Percentiles rank a stretch among this genome's conserved stretches.
phyloP scores from a whole-genome alignment of 2,797 vertebrate genomes.

The Tadarida brasiliensis region DNA sequence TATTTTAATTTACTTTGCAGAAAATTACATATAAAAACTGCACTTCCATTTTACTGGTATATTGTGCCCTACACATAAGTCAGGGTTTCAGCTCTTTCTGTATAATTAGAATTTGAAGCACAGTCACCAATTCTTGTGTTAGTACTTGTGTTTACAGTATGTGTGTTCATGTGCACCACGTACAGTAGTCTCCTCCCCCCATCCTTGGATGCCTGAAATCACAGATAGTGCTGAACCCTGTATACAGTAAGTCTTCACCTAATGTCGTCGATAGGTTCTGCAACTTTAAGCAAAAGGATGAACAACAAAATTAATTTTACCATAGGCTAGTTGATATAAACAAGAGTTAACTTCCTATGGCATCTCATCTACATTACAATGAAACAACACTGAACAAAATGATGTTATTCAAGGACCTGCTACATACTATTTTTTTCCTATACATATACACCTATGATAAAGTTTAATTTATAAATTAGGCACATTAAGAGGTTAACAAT shows the following conservation, averaged over 20 bases:
- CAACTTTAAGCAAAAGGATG: background rate
- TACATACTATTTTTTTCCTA: background rate
- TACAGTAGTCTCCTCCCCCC: background rate
- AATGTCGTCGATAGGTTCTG: background rate
- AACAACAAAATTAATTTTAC: background rate
- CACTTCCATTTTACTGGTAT: background rate
- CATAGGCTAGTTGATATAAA: background rate
- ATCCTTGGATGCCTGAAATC: background rate
- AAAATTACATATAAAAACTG: slow-evolving; percentile 28
- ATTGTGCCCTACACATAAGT: background rate
- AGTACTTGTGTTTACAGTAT: background rate
- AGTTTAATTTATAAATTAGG: background rate
- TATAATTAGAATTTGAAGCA: slow-evolving; percentile 38
- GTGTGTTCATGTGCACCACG: background rate
- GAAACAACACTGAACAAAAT: background rate
- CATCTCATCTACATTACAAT: background rate
- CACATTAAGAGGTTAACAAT: background rate
- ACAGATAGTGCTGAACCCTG: background rate
- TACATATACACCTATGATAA: background rate
- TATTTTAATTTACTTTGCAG: slow-evolving; percentile 34
- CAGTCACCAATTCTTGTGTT: background rate
- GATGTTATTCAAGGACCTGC: background rate
- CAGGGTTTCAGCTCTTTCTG: background rate
- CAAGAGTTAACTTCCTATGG: background rate
- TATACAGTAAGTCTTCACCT: background rate